A percentile compares a stretch with the other conserved stretches of the same genome.
phyloP scores from a whole-genome alignment of 1,140 invertebrate species.

The Himalopsyche phryganea region DNA sequence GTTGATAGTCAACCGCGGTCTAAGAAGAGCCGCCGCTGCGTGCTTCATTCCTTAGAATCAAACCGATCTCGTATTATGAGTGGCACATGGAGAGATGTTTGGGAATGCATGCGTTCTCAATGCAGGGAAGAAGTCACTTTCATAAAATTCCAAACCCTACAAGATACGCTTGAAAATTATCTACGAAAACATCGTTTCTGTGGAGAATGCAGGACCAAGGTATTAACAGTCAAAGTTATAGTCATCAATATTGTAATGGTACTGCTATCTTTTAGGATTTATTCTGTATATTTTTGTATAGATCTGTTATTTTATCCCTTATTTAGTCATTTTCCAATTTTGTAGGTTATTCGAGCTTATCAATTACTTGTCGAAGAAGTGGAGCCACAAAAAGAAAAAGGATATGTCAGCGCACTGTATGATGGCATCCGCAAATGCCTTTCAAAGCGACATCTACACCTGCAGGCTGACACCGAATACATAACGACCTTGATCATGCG shows the following conservation, averaged over 20 bases:
- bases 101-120: constrained; percentile 81
- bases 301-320: too few species aligned
- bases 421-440: constrained; percentile 81
- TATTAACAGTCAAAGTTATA: too few species aligned
- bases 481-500: constrained; percentile 81
- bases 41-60: constrained; percentile 82
- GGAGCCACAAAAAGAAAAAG: constrained; percentile 80
- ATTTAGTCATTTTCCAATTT: background rate
- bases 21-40: constrained; percentile 83
- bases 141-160: constrained; percentile 76
- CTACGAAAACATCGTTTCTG: constrained; percentile 90
- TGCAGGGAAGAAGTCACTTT: constrained; percentile 83
- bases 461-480: constrained; percentile 82
- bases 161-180: constrained; percentile 83
- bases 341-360: constrained; percentile 70
- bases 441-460: constrained; percentile 80
- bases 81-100: constrained; percentile 75
- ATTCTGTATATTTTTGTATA: background rate
- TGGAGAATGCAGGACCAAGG: constrained; percentile 87
- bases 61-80: constrained; percentile 67
- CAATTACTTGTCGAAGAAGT: constrained; percentile 81
- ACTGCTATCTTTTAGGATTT: too few species aligned
- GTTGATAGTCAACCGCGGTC: constrained; percentile 78
- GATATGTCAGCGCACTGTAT: constrained; percentile 82
- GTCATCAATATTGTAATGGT: too few species aligned